These are phyloP conservation scores for Ailurus styani DNA, from an alignment of 2,113 vertebrate species.

Conservation along the genomic window DNA sequence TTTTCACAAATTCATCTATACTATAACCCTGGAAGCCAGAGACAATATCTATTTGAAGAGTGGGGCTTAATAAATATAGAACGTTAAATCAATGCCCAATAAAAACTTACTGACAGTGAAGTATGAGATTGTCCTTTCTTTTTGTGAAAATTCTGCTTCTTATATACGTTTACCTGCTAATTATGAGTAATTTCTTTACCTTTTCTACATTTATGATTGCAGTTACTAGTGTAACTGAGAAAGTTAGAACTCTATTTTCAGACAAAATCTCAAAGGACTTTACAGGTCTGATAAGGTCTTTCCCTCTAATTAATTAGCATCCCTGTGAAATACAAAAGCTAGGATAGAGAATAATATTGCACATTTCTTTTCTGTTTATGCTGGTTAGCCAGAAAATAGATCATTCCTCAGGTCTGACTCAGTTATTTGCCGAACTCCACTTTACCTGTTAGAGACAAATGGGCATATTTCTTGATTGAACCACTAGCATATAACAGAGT, in stretches of 20 bases:
- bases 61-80: neutral
- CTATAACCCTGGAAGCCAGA: neutral
- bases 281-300: constrained; percentile 10
- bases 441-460: neutral
- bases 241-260: constrained; percentile 32
- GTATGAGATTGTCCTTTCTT: neutral
- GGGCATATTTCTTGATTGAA: neutral
- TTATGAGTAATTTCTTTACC: neutral
- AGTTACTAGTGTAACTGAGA: neutral
- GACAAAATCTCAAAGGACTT: neutral
- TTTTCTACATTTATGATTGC: neutral
- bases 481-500: neutral
- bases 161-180: neutral
- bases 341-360: neutral
- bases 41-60: neutral
- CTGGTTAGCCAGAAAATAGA: neutral
- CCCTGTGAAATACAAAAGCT: neutral
- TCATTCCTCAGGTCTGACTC: neutral
- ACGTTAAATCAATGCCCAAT: neutral
- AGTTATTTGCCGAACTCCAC: neutral
- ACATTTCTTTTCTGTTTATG: neutral
- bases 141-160: neutral
- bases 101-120: neutral
- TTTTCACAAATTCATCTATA: neutral
- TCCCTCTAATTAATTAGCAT: constrained; percentile 43